A percentile compares a stretch with the other conserved stretches of the same genome.
These are phyloP conservation scores for Calephelis virginiensis DNA, from an alignment of 1,140 invertebrate genomes.

Conservation along the genomic window DNA sequence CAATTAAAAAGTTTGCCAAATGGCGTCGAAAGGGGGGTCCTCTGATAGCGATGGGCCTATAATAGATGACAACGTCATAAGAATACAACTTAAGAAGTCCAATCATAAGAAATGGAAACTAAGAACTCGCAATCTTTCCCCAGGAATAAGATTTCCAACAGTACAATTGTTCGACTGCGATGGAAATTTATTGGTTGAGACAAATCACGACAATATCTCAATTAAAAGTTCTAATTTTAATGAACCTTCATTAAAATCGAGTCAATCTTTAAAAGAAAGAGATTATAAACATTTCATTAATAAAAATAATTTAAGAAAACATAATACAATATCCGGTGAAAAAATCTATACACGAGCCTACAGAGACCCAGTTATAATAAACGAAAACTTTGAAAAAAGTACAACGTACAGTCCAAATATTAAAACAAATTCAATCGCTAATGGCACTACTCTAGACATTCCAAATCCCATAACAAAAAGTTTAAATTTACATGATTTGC, in stretches of 20 bases:
- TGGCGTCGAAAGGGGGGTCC: constrained; percentile 56
- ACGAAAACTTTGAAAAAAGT: constrained; percentile 26
- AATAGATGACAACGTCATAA: constrained; percentile 75
- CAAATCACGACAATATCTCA: constrained; percentile 76
- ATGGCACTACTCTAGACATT: constrained; percentile 46
- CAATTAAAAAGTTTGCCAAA: constrained; percentile 42
- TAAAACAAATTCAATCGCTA: constrained; percentile 15
- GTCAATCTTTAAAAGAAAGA: constrained; percentile 64
- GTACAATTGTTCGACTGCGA: constrained; percentile 78
- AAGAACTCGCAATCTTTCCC: constrained; percentile 69
- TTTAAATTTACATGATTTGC: constrained; percentile 48
- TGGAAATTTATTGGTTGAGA: constrained; percentile 74
- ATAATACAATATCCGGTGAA: constrained; percentile 68
- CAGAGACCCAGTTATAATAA: constrained; percentile 38
- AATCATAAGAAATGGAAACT: constrained; percentile 74
- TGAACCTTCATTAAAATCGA: constrained; percentile 45
- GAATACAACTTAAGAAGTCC: constrained; percentile 72
- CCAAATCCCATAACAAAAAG: constrained; percentile 60
- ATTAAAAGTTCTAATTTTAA: constrained; percentile 69
- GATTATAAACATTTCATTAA: constrained; percentile 58
- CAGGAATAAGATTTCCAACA: constrained; percentile 69
- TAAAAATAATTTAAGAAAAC: constrained; percentile 60
- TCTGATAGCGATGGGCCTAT: constrained; percentile 69
- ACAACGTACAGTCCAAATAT: neutral
- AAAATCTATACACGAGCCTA: constrained; percentile 71